Conservation (phyloP, 2,113 vertebrate species). For the Chaetodon trifascialis region DNA sequence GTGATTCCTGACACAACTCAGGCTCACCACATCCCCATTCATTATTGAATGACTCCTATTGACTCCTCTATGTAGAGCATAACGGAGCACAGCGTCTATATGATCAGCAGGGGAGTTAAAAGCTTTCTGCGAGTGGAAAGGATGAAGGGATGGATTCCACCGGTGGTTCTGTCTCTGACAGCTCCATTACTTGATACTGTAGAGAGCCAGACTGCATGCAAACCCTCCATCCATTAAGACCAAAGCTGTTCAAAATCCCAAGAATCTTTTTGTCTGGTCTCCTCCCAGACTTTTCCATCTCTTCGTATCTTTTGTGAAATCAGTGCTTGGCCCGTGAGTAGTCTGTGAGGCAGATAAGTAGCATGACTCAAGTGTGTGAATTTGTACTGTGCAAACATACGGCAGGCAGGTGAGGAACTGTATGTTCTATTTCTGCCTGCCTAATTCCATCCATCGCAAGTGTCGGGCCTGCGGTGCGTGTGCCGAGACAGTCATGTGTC, state of each 20-base stretch:
- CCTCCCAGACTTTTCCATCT: slow-evolving; percentile 12
- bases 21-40: slow-evolving; percentile 28
- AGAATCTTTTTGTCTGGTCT: slow-evolving; percentile 28
- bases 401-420: slow-evolving; percentile 16
- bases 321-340: neutral
- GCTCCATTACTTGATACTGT: slow-evolving; percentile 55
- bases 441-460: slow-evolving; percentile 66
- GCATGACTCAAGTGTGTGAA: slow-evolving; percentile 27
- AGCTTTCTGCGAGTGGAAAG: slow-evolving; percentile 66
- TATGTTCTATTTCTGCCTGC: slow-evolving; percentile 47
- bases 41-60: slow-evolving; percentile 28
- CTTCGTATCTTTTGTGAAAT: slow-evolving; percentile 21
- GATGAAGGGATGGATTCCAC: slow-evolving; percentile 57
- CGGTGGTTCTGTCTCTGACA: slow-evolving; percentile 59
- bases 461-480: slow-evolving; percentile 47
- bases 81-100: slow-evolving; percentile 31
- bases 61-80: slow-evolving; percentile 47
- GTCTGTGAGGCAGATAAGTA: neutral
- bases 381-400: slow-evolving; percentile 52
- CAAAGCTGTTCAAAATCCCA: slow-evolving; percentile 40
- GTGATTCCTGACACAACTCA: slow-evolving; percentile 65
- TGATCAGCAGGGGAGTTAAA: slow-evolving; percentile 60
- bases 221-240: slow-evolving; percentile 48
- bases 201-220: slow-evolving; percentile 33
- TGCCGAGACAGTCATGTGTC: slow-evolving; percentile 73